Evolutionary conservation across 2,888 invertebrate species (phyloP).

Genomic region (Margaritifera margaritifera): DNA sequence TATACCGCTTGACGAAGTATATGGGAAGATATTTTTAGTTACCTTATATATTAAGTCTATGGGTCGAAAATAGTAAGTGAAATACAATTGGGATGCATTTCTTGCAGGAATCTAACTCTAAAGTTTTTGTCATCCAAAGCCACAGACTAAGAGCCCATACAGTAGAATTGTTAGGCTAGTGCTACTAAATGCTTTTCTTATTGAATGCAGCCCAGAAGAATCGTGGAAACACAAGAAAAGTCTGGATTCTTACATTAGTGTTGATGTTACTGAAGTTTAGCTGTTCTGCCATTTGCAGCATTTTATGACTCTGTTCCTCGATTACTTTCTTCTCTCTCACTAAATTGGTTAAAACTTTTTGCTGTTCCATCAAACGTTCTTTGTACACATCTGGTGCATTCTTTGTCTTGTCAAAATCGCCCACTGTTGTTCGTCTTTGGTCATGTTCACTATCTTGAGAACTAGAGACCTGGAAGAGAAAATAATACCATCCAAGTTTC

Average conservation of each 20-base stretch:
- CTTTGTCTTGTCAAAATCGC: slow-evolving; percentile 22
- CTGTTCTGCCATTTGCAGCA: slow-evolving; percentile 41
- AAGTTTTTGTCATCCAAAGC: no score
- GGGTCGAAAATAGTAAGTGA: no score
- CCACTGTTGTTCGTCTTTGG: slow-evolving; percentile 21
- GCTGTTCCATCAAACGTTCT: slow-evolving; percentile 27
- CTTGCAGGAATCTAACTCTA: no score
- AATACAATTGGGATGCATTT: no score
- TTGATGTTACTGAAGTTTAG: slow-evolving; percentile 17
- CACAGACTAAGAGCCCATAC: background rate
- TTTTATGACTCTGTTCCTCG: slow-evolving; percentile 36
- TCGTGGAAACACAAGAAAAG: background rate
- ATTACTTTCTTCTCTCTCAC: slow-evolving; percentile 41
- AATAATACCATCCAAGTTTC: no score
- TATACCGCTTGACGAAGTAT: no score
- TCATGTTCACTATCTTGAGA: slow-evolving; percentile 18
- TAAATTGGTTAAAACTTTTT: slow-evolving; percentile 41
- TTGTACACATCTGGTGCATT: slow-evolving; percentile 18
- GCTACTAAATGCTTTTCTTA: background rate
- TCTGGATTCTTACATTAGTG: slow-evolving; percentile 10
- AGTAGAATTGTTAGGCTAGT: background rate
- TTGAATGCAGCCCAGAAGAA: background rate
- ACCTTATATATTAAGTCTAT: no score
- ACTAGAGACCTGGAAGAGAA: no score
- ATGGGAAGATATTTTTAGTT: no score